Conservation (phyloP, 2,113 vertebrate genomes). For the Sinocyclocheilus maitianheensis region DNA sequence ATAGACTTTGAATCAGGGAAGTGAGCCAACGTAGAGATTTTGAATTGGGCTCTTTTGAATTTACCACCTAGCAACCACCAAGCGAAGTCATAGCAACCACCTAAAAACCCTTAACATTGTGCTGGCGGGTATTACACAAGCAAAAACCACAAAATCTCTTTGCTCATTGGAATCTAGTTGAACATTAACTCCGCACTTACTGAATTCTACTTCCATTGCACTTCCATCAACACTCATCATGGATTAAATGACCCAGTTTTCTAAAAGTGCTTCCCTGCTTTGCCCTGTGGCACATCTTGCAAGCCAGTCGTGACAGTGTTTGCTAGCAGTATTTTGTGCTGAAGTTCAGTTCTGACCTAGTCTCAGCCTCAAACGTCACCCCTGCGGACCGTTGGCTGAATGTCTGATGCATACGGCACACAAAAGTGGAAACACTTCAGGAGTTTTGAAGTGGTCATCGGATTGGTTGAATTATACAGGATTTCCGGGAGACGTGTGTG, state of each 20-base stretch:
- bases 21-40: not conserved
- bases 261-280: not conserved
- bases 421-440: too few species aligned
- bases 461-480: too few species aligned
- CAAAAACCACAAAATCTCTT: not conserved
- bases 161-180: not conserved
- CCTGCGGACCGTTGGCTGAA: too few species aligned
- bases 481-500: too few species aligned
- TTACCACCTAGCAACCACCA: not conserved
- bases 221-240: not conserved
- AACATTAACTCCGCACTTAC: not conserved
- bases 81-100: not conserved
- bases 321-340: not conserved
- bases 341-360: not conserved
- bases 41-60: not conserved
- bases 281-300: constrained; percentile 2
- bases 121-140: not conserved
- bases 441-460: too few species aligned
- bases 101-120: not conserved
- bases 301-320: not conserved
- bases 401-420: too few species aligned
- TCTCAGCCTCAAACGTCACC: too few species aligned
- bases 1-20: not conserved
- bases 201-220: not conserved
- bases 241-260: not conserved